Conservation (phyloP, 2,888 invertebrate species). For the Cacoxenus indagator region DNA sequence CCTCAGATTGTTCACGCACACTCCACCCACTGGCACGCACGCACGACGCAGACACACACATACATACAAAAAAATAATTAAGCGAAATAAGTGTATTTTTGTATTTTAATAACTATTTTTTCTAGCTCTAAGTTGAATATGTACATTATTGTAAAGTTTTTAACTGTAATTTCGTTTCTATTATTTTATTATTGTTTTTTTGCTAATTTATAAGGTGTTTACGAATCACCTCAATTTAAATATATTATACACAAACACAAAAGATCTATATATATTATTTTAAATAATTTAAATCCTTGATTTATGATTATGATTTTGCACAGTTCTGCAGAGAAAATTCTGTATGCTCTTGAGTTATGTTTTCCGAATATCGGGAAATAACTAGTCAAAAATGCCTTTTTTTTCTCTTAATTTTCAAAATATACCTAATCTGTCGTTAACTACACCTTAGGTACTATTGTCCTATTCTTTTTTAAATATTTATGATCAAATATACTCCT, state of each 20-base stretch:
- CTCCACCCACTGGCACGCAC: background rate
- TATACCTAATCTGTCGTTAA: too few relatives aligned
- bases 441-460: too few relatives aligned
- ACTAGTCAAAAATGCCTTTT: too few relatives aligned
- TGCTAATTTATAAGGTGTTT: conserved; percentile 51
- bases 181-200: conserved; percentile 30
- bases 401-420: too few relatives aligned
- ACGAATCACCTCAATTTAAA: conserved; percentile 25
- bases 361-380: too few relatives aligned
- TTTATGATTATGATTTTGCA: too few relatives aligned
- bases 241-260: background rate
- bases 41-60: conserved; percentile 12
- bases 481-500: too few relatives aligned
- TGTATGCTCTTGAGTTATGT: too few relatives aligned
- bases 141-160: conserved; percentile 27
- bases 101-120: conserved; percentile 12
- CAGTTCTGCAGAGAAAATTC: too few relatives aligned
- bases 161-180: conserved; percentile 22
- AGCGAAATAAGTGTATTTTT: conserved; percentile 2
- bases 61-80: background rate
- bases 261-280: too few relatives aligned
- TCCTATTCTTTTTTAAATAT: too few relatives aligned
- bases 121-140: conserved; percentile 31
- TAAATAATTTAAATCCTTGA: too few relatives aligned
- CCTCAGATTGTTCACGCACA: background rate